phyloP scores from a whole-genome alignment of 2,888 invertebrate genomes.

The Caradrina clavipalpis region DNA sequence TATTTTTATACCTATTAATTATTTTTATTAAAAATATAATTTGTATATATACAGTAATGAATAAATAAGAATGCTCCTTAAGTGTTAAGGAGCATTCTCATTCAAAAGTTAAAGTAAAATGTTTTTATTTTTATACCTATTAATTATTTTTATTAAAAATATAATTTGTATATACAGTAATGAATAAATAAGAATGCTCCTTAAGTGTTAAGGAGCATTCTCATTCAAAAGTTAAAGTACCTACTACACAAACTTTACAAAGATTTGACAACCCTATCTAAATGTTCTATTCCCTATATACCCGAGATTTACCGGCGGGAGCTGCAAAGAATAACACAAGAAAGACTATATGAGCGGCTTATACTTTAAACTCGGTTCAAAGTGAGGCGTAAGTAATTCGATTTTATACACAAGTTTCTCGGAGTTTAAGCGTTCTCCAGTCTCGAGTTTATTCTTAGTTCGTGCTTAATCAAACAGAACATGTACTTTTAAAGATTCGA shows the following conservation, averaged over 20 bases:
- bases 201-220: too few species aligned
- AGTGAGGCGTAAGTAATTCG: constrained; percentile 55
- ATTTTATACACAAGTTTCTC: constrained; percentile 51
- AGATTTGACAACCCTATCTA: constrained; percentile 34
- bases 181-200: too few species aligned
- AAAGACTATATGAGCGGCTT: constrained; percentile 36
- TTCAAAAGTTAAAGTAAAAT: too few species aligned
- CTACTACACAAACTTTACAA: background rate
- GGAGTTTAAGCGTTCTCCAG: constrained; percentile 20
- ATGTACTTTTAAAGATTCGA: constrained; percentile 9
- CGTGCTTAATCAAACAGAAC: constrained; percentile 39
- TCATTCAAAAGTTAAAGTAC: too few species aligned
- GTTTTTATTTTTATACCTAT: too few species aligned
- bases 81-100: too few species aligned
- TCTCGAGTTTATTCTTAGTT: constrained; percentile 40
- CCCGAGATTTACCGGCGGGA: constrained; percentile 29
- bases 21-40: too few species aligned
- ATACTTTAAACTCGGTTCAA: constrained; percentile 48
- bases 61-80: too few species aligned
- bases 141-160: too few species aligned
- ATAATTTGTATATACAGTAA: too few species aligned
- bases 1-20: too few species aligned
- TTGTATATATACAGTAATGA: too few species aligned
- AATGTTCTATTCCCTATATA: constrained; percentile 8
- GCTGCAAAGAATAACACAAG: constrained; percentile 49